Percentiles rank a stretch among this genome's conserved stretches.
phyloP scores from a whole-genome alignment of 2,888 invertebrate species.

The Plebejus anna region DNA sequence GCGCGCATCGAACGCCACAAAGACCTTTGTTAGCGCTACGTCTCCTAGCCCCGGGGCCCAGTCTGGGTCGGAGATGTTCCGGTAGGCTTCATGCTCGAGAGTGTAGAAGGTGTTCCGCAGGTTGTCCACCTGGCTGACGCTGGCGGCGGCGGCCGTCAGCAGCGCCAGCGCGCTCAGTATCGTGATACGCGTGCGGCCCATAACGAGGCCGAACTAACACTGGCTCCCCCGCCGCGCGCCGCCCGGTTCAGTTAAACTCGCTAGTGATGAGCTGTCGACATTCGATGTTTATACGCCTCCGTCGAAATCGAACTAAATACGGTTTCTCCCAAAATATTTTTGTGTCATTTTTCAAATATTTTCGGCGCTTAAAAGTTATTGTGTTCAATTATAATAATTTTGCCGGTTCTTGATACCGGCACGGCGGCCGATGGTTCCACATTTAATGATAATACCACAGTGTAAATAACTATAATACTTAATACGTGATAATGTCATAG shows the following conservation, averaged over 20 bases:
- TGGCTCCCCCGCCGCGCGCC: slow-evolving; percentile 40
- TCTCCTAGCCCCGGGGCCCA: slow-evolving; percentile 69
- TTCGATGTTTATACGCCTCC: background rate
- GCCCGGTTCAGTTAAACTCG: slow-evolving; percentile 20
- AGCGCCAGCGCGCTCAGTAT: slow-evolving; percentile 54
- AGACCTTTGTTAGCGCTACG: slow-evolving; percentile 79
- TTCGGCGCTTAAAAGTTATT: too few relatives aligned
- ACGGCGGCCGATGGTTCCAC: too few relatives aligned
- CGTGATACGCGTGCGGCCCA: slow-evolving; percentile 46
- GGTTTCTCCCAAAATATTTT: too few relatives aligned
- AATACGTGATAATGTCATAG: too few relatives aligned
- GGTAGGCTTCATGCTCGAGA: slow-evolving; percentile 78
- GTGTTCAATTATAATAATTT: too few relatives aligned
- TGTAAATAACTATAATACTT: too few relatives aligned
- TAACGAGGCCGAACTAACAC: slow-evolving; percentile 56
- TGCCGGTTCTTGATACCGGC: too few relatives aligned
- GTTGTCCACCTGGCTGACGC: slow-evolving; percentile 76
- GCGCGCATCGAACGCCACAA: slow-evolving; percentile 76
- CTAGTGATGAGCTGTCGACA: background rate
- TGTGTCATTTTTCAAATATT: too few relatives aligned
- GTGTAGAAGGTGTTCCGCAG: slow-evolving; percentile 80
- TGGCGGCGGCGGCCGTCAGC: slow-evolving; percentile 44
- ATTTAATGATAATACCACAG: too few relatives aligned
- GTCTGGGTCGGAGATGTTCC: slow-evolving; percentile 62
- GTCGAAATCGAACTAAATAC: too few relatives aligned